These are phyloP conservation scores for Samia ricini DNA, from an alignment of 1,140 invertebrate species.

Conservation along the genomic window DNA sequence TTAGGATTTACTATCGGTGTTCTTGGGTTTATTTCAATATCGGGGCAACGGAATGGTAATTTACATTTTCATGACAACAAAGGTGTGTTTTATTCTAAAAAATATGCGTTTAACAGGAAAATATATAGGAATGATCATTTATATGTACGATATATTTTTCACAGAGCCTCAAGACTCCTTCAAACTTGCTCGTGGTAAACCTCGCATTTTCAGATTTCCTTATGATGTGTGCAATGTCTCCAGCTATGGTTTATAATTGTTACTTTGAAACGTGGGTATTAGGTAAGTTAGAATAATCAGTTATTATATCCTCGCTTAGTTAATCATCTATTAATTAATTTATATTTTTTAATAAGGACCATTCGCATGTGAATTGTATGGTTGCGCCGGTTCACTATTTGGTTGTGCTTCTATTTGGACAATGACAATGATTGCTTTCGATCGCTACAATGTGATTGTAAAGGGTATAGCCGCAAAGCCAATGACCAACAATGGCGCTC, in stretches of 20 bases:
- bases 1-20: conserved; percentile 81
- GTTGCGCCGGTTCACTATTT: conserved; percentile 87
- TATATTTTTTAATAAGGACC: conserved; percentile 76
- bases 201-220: conserved; percentile 92
- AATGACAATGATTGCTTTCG: conserved; percentile 91
- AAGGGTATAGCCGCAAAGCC: conserved; percentile 84
- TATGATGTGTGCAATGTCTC: conserved; percentile 92
- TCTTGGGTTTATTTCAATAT: conserved; percentile 82
- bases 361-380: conserved; percentile 90
- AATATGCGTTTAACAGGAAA: neutral
- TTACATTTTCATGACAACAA: conserved; percentile 86
- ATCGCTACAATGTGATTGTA: conserved; percentile 93
- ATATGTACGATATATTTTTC: conserved; percentile 9
- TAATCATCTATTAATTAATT: neutral
- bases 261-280: conserved; percentile 92
- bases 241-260: conserved; percentile 91
- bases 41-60: conserved; percentile 92
- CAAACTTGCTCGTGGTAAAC: conserved; percentile 91
- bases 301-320: neutral
- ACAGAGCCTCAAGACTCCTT: conserved; percentile 85
- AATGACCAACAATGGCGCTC: conserved; percentile 82
- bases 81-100: conserved; percentile 37
- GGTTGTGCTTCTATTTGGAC: conserved; percentile 92
- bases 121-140: neutral
- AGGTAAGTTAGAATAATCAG: conserved; percentile 68